Base-by-base conservation (phyloP, 2,888 invertebrate species). In the Autographa pulchrina region DNA sequence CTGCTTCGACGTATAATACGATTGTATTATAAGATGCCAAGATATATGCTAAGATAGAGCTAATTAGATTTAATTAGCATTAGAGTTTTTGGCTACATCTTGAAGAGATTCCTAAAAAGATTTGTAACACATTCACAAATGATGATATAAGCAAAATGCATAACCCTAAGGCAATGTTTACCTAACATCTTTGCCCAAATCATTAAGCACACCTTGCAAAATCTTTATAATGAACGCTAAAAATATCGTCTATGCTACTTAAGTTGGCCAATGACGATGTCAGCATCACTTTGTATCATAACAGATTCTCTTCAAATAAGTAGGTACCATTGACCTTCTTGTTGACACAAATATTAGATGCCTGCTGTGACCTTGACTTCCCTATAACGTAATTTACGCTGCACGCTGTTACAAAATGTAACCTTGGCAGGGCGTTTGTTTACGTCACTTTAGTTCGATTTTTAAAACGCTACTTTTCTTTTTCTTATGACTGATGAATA, bases 351-450 rank as follows among this genome's bases (percentile, higher is more conserved):
- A 60, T 32, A 60, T 20, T 4, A 54, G 54, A 65, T 68, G 62
- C 59, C 65, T n/a, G 60, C 2, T 13, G 31, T 59, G 58, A 74
- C 52, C 62, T 74, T 69, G 79, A 66, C 18, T 62, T 61, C 16
- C 11, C 54, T 56, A 56, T 60, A 65, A 64, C 69, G 69, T 64
- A 58, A 67, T 71, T 68, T 25, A 20, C 43, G 58, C 38, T 14
- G 62, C 18, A 20, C 43, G 58, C 38, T 14, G 62, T 80, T 80
- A 65, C 67, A 56, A 72, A 76, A 80, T 18, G 8, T 41, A 58
- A 69, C 67, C 60, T 76, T 76, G 25, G 20, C 41, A 78, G 80
- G 69, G 80, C 76, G 52, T 65, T 75, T 48, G 76, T 72, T 72
- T 54, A 65, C 80, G 76, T 78, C 16, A 48, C 52, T 31, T 63